Conservation (phyloP, 2,888 invertebrate species). For the Spodoptera littoralis region DNA sequence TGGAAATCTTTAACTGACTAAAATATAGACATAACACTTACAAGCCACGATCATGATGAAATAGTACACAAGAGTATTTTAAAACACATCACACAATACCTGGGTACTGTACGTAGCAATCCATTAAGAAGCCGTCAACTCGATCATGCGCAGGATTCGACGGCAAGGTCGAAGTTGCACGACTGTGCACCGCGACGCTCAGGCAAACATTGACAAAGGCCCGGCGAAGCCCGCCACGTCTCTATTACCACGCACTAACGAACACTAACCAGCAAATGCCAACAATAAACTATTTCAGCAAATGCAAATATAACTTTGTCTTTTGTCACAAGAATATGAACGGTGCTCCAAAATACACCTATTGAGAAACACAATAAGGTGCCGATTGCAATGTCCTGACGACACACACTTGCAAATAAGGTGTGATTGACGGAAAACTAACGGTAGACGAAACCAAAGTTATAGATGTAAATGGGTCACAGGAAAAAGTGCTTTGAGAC, state of each 20-base stretch:
- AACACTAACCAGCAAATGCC: slow-evolving; percentile 55
- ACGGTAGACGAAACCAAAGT: slow-evolving; percentile 67
- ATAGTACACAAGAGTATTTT: slow-evolving; percentile 22
- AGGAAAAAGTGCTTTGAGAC: slow-evolving; percentile 67
- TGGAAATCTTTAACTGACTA: too few relatives aligned
- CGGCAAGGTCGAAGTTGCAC: slow-evolving; percentile 82
- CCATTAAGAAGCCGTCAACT: slow-evolving; percentile 79
- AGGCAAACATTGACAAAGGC: slow-evolving; percentile 58
- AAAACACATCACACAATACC: slow-evolving; percentile 64
- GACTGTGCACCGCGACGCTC: slow-evolving; percentile 62
- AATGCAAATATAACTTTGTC: slow-evolving; percentile 62
- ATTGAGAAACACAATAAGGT: slow-evolving; percentile 63
- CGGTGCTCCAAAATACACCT: slow-evolving; percentile 57
- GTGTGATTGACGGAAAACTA: slow-evolving; percentile 76
- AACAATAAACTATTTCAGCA: slow-evolving; percentile 54
- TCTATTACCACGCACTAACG: slow-evolving; percentile 67
- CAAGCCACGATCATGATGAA: slow-evolving; percentile 14
- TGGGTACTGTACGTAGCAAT: slow-evolving; percentile 77
- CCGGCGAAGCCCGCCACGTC: slow-evolving; percentile 54
- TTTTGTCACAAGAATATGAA: slow-evolving; percentile 38
- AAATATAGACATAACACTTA: slow-evolving; percentile 11
- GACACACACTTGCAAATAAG: slow-evolving; percentile 66
- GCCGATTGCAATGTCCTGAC: slow-evolving; percentile 59
- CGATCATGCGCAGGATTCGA: slow-evolving; percentile 78
- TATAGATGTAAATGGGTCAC: slow-evolving; percentile 62